Percentiles rank a stretch among this genome's conserved stretches.
phyloP scores from a whole-genome alignment of 2,113 vertebrate genomes.

The Rhinolophus ferrumequinum region DNA sequence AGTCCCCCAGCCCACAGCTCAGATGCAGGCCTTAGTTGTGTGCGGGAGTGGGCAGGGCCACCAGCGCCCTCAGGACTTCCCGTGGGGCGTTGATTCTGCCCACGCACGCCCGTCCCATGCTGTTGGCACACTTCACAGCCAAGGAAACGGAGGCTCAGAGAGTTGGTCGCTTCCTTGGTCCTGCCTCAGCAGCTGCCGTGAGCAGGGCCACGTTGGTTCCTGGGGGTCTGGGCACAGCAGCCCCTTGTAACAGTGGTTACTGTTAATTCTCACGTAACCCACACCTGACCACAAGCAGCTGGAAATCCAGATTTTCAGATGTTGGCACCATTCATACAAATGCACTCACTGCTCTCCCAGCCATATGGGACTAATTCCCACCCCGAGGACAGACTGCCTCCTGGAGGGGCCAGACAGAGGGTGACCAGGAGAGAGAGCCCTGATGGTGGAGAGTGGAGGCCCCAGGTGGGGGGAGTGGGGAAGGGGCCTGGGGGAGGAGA shows the following conservation, averaged over 20 bases:
- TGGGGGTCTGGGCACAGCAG: not conserved
- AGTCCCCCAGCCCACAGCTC: not conserved
- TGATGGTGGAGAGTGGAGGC: not conserved
- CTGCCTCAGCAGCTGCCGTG: not conserved
- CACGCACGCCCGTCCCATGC: not conserved
- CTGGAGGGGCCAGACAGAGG: not conserved
- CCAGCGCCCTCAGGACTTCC: too few relatives aligned
- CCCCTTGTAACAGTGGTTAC: fast-evolving
- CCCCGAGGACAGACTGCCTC: fast-evolving
- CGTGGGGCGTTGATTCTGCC: not conserved
- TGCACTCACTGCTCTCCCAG: too few relatives aligned
- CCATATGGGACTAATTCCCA: not conserved
- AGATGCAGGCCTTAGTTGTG: not conserved
- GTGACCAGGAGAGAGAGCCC: not conserved
- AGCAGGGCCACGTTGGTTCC: not conserved
- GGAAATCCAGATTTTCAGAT: not conserved
- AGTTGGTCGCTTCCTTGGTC: not conserved
- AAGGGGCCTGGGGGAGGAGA: not conserved
- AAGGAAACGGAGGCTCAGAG: not conserved
- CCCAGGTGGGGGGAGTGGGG: not conserved
- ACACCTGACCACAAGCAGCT: not conserved
- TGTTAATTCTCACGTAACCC: not conserved
- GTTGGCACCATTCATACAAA: not conserved
- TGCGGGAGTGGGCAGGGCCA: too few relatives aligned
- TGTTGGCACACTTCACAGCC: not conserved